Evolutionary conservation across 2,888 invertebrate genomes (phyloP).

Genomic region (Petrophora chlorosata): DNA sequence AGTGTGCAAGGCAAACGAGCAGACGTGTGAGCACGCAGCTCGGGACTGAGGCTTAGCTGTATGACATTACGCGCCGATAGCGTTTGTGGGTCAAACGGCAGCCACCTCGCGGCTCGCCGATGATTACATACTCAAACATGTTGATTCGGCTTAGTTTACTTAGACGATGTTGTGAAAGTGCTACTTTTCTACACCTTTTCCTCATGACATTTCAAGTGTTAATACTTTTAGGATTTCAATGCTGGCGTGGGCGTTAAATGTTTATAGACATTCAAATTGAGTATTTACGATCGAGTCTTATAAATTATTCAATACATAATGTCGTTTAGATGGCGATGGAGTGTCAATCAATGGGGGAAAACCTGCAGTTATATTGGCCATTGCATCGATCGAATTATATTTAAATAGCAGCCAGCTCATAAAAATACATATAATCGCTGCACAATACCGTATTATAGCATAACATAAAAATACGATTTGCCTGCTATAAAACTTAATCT

Average conservation of each 20-base stretch:
- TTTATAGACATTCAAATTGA: conserved; percentile 33
- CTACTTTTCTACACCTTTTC: conserved; percentile 8
- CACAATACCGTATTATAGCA: not conserved
- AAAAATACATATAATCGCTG: conserved; percentile 7
- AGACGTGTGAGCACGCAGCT: conserved; percentile 17
- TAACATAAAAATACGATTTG: no score
- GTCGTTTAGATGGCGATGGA: conserved; percentile 26
- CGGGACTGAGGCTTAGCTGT: conserved; percentile 31
- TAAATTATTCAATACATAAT: conserved; percentile 41
- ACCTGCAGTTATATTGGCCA: conserved; percentile 25
- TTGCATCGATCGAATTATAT: conserved; percentile 1
- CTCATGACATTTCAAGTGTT: conserved; percentile 5
- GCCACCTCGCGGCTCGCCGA: conserved; percentile 38
- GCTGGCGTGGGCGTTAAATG: conserved; percentile 16
- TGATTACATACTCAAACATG: conserved; percentile 53
- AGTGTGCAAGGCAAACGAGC: conserved; percentile 5
- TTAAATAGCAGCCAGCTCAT: not conserved
- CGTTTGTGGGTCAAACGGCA: conserved; percentile 56
- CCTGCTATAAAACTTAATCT: no score
- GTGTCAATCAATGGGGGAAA: conserved; percentile 30
- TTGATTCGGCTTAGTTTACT: conserved; percentile 41
- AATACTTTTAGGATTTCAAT: not conserved
- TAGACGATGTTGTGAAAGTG: conserved; percentile 50
- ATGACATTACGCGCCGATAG: conserved; percentile 40
- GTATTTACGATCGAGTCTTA: conserved; percentile 34